Percentiles rank a stretch among this genome's conserved stretches.
Evolutionary conservation across 2,797 vertebrate species (phyloP).

Genomic region (Lagodon rhomboides): DNA sequence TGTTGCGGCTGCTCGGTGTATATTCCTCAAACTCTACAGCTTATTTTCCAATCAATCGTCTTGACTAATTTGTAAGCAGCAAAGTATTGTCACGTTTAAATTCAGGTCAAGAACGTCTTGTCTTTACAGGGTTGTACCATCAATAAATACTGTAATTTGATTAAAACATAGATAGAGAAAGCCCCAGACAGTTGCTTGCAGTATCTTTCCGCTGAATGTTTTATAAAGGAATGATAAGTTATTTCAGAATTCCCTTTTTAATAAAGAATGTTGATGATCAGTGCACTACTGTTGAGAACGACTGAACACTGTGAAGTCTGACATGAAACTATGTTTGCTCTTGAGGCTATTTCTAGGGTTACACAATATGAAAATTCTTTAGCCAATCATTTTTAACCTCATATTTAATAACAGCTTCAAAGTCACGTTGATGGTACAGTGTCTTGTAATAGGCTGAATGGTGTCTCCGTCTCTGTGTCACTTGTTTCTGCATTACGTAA

Average conservation of each 20-base stretch:
- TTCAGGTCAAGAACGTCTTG: not conserved
- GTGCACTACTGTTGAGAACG: not conserved
- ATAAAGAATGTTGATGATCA: slow-evolving; percentile 28
- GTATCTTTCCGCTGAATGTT: not conserved
- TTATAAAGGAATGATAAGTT: slow-evolving; percentile 9
- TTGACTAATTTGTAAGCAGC: not conserved
- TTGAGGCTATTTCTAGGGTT: no score
- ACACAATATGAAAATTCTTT: no score
- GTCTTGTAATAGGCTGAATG: no score
- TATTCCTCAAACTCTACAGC: not conserved
- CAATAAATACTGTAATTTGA: not conserved
- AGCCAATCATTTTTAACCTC: no score
- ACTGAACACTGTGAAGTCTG: not conserved
- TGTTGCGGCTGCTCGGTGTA: no score
- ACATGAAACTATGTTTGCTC: not conserved
- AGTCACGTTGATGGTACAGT: no score
- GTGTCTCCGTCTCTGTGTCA: no score
- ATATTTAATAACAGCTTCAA: no score
- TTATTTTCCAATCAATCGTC: not conserved
- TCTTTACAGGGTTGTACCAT: slow-evolving; percentile 1
- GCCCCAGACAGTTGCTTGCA: not conserved
- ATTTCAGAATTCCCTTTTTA: slow-evolving; percentile 26
- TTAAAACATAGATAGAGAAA: slow-evolving; percentile 3
- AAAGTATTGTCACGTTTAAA: not conserved
- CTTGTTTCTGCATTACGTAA: no score